phyloP scores from a whole-genome alignment of 1,140 invertebrate genomes.

The Parasteatoda tepidariorum region DNA sequence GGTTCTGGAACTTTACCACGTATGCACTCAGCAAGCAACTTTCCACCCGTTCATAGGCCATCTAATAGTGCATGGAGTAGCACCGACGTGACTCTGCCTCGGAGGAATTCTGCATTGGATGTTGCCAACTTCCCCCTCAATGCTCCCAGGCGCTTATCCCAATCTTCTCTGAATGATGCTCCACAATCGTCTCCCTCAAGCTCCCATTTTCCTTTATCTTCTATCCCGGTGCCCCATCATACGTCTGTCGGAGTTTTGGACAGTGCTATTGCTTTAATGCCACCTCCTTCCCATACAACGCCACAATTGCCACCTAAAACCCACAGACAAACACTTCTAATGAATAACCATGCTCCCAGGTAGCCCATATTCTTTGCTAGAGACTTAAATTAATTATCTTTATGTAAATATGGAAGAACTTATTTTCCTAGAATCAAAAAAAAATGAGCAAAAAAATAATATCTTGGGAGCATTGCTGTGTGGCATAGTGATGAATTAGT shows the following conservation, averaged over 20 bases:
- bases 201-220: conserved; percentile 14
- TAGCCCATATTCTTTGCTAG: conserved; percentile 21
- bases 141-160: conserved; percentile 55
- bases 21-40: conserved; percentile 68
- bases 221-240: conserved; percentile 15
- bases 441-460: not conserved
- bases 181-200: not conserved
- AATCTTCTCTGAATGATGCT: conserved; percentile 32
- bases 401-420: not conserved
- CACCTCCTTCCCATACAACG: conserved; percentile 17
- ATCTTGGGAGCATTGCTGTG: not conserved
- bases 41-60: conserved; percentile 58
- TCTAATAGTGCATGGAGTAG: not conserved
- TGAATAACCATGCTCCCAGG: conserved; percentile 56
- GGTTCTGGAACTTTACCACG: conserved; percentile 68
- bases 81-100: conserved; percentile 64
- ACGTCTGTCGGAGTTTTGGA: conserved; percentile 15
- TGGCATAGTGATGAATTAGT: not conserved
- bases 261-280: conserved; percentile 20
- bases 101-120: conserved; percentile 69
- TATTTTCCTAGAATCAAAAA: not conserved
- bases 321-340: conserved; percentile 51
- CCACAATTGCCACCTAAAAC: conserved; percentile 61
- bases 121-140: conserved; percentile 51
- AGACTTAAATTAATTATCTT: not conserved